Evolutionary conservation across 1,140 invertebrate genomes (phyloP).

Genomic region (Idris sp.): DNA sequence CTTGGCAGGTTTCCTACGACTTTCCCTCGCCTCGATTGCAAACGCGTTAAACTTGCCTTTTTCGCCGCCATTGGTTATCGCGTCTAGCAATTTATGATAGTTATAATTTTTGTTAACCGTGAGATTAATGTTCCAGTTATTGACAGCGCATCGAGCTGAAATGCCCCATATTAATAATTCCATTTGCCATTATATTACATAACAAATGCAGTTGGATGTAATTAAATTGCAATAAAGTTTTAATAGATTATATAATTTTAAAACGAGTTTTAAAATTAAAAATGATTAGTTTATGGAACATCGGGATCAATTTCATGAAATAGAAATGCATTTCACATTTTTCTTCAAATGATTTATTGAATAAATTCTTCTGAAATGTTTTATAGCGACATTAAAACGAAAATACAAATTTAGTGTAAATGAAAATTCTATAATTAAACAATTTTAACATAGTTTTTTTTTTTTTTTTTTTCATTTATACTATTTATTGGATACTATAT

Average conservation of each 20-base stretch:
- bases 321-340: too few relatives aligned
- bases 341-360: too few relatives aligned
- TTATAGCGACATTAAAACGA: too few relatives aligned
- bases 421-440: too few relatives aligned
- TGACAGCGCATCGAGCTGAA: conserved; percentile 27
- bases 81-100: conserved; percentile 47
- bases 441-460: too few relatives aligned
- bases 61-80: conserved; percentile 36
- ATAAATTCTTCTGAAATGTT: too few relatives aligned
- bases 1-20: conserved; percentile 7
- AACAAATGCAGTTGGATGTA: conserved; percentile 47
- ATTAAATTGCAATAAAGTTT: conserved; percentile 30
- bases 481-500: too few relatives aligned
- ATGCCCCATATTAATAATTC: conserved; percentile 21
- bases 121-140: conserved; percentile 53
- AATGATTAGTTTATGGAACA: conserved; percentile 2
- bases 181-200: conserved; percentile 46
- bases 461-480: too few relatives aligned
- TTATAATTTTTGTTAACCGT: conserved; percentile 48
- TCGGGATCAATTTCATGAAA: too few relatives aligned
- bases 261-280: conserved; percentile 19
- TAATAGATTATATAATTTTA: conserved; percentile 48
- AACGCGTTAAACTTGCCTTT: conserved; percentile 15
- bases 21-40: conserved; percentile 31
- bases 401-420: too few relatives aligned